Conservation (phyloP, 2,888 invertebrate genomes). For the Marasmarcha lunaedactyla region DNA sequence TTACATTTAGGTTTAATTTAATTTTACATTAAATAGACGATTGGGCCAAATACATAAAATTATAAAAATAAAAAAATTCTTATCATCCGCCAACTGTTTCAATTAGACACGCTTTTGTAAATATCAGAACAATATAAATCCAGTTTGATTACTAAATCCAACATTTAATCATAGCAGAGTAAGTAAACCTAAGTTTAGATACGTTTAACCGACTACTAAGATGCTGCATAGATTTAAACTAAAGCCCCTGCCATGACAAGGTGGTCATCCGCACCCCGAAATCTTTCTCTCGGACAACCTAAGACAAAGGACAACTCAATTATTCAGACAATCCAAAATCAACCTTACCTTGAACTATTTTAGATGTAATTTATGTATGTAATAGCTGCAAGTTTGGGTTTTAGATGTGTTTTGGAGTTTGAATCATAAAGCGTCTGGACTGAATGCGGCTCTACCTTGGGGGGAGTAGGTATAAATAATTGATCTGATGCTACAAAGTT, state of each 20-base stretch:
- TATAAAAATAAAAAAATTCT: too few species aligned
- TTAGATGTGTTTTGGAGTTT: slow-evolving; percentile 65
- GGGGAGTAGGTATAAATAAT: slow-evolving; percentile 62
- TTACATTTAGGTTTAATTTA: too few species aligned
- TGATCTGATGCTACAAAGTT: slow-evolving; percentile 59
- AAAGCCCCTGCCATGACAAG: slow-evolving; percentile 62
- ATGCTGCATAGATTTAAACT: slow-evolving; percentile 64
- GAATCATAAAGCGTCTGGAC: slow-evolving; percentile 55
- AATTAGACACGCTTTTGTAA: too few species aligned
- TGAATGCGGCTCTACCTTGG: slow-evolving; percentile 51
- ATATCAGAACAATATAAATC: too few species aligned
- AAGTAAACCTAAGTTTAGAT: slow-evolving; percentile 16
- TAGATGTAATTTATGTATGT: neutral
- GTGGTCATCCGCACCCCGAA: slow-evolving; percentile 64
- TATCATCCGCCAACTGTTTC: too few species aligned
- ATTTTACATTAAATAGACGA: too few species aligned
- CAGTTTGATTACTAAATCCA: too few species aligned
- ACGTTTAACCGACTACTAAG: slow-evolving; percentile 62
- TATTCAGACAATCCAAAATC: slow-evolving; percentile 54
- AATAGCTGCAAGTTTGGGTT: slow-evolving; percentile 53
- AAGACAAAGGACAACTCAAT: slow-evolving; percentile 64
- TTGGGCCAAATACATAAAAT: too few species aligned
- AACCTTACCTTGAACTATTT: slow-evolving; percentile 32
- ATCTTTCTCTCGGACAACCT: slow-evolving; percentile 50
- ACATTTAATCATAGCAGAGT: too few species aligned